These are phyloP conservation scores for Argyresthia albistria DNA, from an alignment of 2,888 invertebrate species.

Conservation along the genomic window DNA sequence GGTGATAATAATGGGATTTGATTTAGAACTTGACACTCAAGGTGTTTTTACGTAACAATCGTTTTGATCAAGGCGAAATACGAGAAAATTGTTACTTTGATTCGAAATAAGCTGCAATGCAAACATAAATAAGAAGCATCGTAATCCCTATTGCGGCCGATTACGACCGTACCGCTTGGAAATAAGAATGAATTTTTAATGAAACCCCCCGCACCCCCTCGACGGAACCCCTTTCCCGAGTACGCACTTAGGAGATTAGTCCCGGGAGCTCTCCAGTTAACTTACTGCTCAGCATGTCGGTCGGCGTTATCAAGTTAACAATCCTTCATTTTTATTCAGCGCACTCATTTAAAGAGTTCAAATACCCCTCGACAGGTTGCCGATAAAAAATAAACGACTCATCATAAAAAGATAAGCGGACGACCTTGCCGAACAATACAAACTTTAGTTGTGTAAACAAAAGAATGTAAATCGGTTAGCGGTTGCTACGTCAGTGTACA, in stretches of 20 bases:
- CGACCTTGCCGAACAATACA: constrained; percentile 58
- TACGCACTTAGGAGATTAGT: constrained; percentile 71
- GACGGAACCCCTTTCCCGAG: constrained; percentile 17
- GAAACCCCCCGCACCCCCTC: constrained; percentile 34
- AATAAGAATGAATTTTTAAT: constrained; percentile 73
- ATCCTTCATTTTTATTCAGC: neutral
- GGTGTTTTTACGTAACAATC: too few species aligned
- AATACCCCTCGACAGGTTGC: neutral
- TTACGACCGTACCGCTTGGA: constrained; percentile 49
- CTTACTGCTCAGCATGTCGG: constrained; percentile 25
- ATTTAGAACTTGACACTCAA: too few species aligned
- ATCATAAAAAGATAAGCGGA: constrained; percentile 58
- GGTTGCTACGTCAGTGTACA: constrained; percentile 28
- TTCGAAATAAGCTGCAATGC: neutral
- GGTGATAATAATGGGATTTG: too few species aligned
- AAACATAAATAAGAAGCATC: neutral
- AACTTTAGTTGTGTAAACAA: constrained; percentile 66
- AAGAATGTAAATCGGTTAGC: constrained; percentile 53
- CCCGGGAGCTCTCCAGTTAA: constrained; percentile 49
- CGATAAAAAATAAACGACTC: constrained; percentile 32
- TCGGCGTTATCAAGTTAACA: neutral
- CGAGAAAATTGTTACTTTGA: neutral
- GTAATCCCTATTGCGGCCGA: constrained; percentile 42
- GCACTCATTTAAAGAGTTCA: neutral
- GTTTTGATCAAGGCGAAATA: too few species aligned